Conservation (phyloP, 2,888 invertebrate genomes). For the Dolichomitus sp. region DNA sequence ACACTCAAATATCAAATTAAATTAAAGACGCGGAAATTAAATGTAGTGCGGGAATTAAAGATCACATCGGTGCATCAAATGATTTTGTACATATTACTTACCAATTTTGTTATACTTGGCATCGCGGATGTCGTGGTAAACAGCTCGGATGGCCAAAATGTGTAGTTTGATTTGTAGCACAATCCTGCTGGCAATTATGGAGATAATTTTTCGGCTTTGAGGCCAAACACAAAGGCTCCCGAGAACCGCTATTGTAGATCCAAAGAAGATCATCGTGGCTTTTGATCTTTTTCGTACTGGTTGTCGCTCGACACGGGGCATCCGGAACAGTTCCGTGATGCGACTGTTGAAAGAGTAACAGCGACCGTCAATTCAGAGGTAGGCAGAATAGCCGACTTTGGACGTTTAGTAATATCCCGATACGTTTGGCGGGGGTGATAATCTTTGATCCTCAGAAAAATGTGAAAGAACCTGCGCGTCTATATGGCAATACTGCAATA, state of each 20-base stretch:
- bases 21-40: not conserved
- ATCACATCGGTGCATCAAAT: not conserved
- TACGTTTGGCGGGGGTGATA: not conserved
- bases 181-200: conserved; percentile 86
- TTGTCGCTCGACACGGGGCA: conserved; percentile 45
- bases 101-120: conserved; percentile 88
- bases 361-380: not conserved
- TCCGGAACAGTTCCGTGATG: conserved; percentile 42
- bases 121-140: conserved; percentile 89
- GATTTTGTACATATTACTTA: conserved; percentile 82
- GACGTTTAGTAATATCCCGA: not conserved
- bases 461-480: not conserved
- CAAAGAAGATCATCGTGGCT: conserved; percentile 67
- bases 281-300: conserved; percentile 56
- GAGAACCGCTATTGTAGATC: conserved; percentile 67
- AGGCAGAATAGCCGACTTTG: not conserved
- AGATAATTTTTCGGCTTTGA: conserved; percentile 87
- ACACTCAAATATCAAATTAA: not conserved
- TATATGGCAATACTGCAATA: not conserved
- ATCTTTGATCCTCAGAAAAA: not conserved
- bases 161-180: conserved; percentile 86
- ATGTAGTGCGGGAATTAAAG: not conserved
- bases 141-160: conserved; percentile 88
- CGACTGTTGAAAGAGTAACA: not conserved
- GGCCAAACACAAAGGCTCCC: conserved; percentile 68